These are phyloP conservation scores for Axinella damicornis DNA, from an alignment of 37 sponge, comb jelly and placozoan species.

Conservation along the genomic window DNA sequence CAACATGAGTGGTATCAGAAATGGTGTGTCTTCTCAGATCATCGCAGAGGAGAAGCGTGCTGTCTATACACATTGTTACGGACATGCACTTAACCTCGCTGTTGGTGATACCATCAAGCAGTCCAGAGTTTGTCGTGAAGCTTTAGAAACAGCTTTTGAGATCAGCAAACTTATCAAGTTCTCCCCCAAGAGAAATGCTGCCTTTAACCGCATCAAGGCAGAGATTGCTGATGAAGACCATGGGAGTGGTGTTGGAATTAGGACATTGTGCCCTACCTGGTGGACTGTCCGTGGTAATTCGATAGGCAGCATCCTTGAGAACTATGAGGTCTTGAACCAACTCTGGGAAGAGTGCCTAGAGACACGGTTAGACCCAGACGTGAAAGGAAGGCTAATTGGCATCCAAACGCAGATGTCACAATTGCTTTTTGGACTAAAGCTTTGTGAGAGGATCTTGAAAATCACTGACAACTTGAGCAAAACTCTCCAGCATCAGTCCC, in stretches of 20 bases:
- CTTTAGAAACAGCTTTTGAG: constrained; percentile 65
- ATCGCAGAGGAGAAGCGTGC: constrained; percentile 59
- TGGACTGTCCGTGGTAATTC: constrained; percentile 53
- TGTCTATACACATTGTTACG: constrained; percentile 78
- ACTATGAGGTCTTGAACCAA: constrained; percentile 25
- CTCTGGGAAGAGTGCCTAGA: constrained; percentile 79
- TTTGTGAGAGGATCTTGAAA: constrained; percentile 60
- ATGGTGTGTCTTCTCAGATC: constrained; percentile 58
- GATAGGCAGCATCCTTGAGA: constrained; percentile 46
- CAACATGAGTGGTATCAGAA: constrained; percentile 49
- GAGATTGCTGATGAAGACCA: constrained; percentile 16
- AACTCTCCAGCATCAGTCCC: constrained; percentile 60
- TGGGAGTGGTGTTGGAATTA: constrained; percentile 27
- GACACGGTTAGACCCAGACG: constrained; percentile 61
- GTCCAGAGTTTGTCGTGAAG: constrained; percentile 56
- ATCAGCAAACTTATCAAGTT: constrained; percentile 66
- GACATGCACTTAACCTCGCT: constrained; percentile 73
- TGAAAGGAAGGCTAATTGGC: constrained; percentile 74
- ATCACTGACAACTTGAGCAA: constrained; percentile 80
- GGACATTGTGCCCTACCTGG: constrained; percentile 60
- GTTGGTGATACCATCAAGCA: constrained; percentile 59
- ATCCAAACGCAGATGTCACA: constrained; percentile 54
- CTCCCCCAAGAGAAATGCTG: constrained; percentile 70
- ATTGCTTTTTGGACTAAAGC: constrained; percentile 68
- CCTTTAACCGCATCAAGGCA: constrained; percentile 52